A percentile compares a stretch with the other conserved stretches of the same genome.
Evolutionary conservation across 2,113 vertebrate species (phyloP).

Genomic region (Pterocles burchelli): DNA sequence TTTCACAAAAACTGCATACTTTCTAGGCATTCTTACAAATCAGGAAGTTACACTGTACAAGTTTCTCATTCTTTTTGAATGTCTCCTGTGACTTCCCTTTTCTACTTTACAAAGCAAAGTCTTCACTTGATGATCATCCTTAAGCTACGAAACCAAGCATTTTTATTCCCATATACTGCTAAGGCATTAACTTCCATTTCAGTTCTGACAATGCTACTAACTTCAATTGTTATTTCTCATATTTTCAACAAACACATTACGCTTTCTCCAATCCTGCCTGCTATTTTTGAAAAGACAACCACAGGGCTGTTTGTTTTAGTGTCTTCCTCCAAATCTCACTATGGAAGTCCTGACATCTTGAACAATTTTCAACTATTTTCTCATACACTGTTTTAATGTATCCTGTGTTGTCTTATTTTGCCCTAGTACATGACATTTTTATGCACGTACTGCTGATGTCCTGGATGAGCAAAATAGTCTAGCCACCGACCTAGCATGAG

Average conservation of each 20-base stretch:
- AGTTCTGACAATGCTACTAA: not conserved
- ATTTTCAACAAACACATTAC: not conserved
- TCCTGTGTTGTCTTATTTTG: not conserved
- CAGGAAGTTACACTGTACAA: not conserved
- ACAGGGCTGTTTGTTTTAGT: not conserved
- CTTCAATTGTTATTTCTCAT: not conserved
- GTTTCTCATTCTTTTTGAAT: not conserved
- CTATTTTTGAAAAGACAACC: not conserved
- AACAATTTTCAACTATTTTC: not conserved
- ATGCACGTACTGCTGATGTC: not conserved
- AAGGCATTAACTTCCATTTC: not conserved
- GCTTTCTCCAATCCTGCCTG: not conserved
- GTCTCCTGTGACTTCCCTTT: not conserved
- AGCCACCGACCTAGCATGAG: not conserved
- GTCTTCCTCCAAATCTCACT: not conserved
- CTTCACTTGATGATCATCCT: not conserved
- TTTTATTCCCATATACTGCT: not conserved
- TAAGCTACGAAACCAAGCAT: not conserved
- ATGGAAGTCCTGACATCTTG: not conserved
- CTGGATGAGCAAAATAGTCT: not conserved
- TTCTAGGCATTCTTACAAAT: not conserved
- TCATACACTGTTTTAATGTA: not conserved
- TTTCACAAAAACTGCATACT: not conserved
- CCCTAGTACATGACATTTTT: not conserved
- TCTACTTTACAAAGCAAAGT: not conserved